Evolutionary conservation across 1,140 invertebrate species (phyloP), one percentile per base, ranked within the genome.

Genomic region (Lordiphosa collinella): DNA sequence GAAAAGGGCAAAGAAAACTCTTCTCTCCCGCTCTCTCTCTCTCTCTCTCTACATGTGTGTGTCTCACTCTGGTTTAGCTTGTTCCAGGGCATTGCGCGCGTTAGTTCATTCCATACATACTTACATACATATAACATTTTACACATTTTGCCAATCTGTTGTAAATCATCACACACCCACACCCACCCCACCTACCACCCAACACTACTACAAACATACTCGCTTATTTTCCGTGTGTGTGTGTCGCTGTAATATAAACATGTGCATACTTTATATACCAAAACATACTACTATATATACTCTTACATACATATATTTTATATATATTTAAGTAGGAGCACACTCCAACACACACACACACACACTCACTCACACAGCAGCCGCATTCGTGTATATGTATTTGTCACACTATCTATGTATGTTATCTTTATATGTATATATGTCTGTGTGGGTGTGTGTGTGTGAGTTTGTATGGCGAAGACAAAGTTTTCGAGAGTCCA

Each of bases 141-240:
- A 49, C 36, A 63, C 60, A 66, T 54, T 32, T 16, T 50, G 35
- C 38, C 44, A 55, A 65, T 72, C 41, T 69, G 75, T 66, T 80
- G 56, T 70, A 75, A 70, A 80, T 80, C 75, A 80, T 70, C 59
- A 74, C 53, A 59, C 54, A 31, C 49, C 37, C 31, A 31, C 53
- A 43, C 37, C 22, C 36, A 50, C 48, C 50, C 16, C 43, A 49
- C 37, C 51, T 36, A 49, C 56, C 71, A 65, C 66, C 22, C 29
- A 34, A 38, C 31, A 52, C 32, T 46, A 29, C 46, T 56, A 48
- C 51, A 25, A 18, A 35, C 18, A 57, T 50, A 63, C 25, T 29
- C 70, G 59, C 62, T 38, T 61, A 16, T 60, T 60, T 60, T 49
- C 22, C 18, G 13, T 16, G 32, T 60, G 16, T 34, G 61, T 69